Base-by-base conservation (phyloP, 2,888 invertebrate genomes). In the Aspidiotus destructor region DNA sequence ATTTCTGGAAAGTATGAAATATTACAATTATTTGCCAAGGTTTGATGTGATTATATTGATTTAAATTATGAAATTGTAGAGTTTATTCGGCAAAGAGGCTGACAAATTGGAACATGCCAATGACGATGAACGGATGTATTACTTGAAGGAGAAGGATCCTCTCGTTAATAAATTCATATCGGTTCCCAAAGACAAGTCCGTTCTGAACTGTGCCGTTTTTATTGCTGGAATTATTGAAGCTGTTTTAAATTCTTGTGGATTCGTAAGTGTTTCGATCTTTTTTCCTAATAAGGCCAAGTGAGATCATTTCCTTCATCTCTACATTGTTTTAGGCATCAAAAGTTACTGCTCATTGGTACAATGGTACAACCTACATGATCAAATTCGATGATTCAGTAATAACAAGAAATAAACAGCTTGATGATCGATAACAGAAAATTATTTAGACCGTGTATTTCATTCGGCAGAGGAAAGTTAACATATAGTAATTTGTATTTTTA, bases 311-410 rank as follows among this genome's bases (percentile, higher is more conserved):
- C 10, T 40, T 48, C 40, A 17, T 54, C 41, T 62, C 17, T 58
- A 44, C 15, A 41, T 15, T 55, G 67, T 64, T 63, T 71, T 80
- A 98, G 97, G 89, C 96, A 5, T 94, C 95, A 55, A 97, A 97
- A 80, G 98, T 99, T 8, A 90, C 96, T 0, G 96, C 97, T 0
- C 97, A 98, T 78, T 98, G 97, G 96, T 98, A 99, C 78, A 96
- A 98, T 78, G 99, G 97, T 54, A 98, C 98, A 9, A 97, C 98
- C 0, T 99, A 97, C 77, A 95, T 98, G 92, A 94, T 99, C 9
- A 94, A 95, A 79, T 96, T 97, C 79, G 96, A 97, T 73, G 95
- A 96, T 76, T 84, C 87, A 44, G 95, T 96, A 64, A 88, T 95
- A 73, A 82, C 87, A 5, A 82, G 95, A 74, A 95, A 96, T 76